Evolutionary conservation across 2,888 invertebrate species (phyloP).

Genomic region (Plebejus melissa): DNA sequence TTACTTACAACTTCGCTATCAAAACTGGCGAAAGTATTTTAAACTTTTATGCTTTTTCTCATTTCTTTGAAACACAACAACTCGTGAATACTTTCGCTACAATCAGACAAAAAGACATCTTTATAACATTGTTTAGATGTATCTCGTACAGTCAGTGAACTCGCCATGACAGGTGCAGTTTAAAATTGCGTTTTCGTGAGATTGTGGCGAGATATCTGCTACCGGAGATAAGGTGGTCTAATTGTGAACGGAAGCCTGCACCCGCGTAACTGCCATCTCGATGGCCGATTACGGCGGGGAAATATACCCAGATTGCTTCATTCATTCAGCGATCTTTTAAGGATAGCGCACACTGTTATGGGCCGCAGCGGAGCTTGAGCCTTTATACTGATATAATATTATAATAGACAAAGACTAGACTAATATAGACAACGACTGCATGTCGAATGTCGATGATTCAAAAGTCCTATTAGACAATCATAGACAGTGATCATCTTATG

Average conservation of each 20-base stretch:
- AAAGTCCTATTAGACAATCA: too few species aligned
- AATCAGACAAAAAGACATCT: constrained; percentile 5
- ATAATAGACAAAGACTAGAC: too few species aligned
- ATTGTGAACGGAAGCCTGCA: constrained; percentile 71
- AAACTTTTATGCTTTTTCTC: not conserved
- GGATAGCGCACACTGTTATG: not conserved
- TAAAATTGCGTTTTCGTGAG: constrained; percentile 74
- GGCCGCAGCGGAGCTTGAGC: too few species aligned
- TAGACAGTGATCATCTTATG: too few species aligned
- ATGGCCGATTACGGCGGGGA: constrained; percentile 66
- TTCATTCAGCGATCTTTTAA: constrained; percentile 60
- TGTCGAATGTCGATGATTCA: too few species aligned
- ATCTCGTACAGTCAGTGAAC: constrained; percentile 58
- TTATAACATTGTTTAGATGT: constrained; percentile 15
- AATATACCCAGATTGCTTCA: constrained; percentile 69
- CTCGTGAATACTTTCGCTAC: constrained; percentile 6
- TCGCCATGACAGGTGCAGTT: constrained; percentile 71
- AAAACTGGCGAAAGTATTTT: too few species aligned
- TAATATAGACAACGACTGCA: too few species aligned
- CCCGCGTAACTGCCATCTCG: constrained; percentile 55
- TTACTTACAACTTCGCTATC: too few species aligned
- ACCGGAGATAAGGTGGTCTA: constrained; percentile 68
- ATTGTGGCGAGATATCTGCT: constrained; percentile 66
- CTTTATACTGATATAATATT: too few species aligned
- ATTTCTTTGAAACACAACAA: not conserved